Percentiles rank a stretch among this genome's conserved stretches.
phyloP scores from a whole-genome alignment of 2,113 vertebrate genomes.

The Oryzias melastigma region DNA sequence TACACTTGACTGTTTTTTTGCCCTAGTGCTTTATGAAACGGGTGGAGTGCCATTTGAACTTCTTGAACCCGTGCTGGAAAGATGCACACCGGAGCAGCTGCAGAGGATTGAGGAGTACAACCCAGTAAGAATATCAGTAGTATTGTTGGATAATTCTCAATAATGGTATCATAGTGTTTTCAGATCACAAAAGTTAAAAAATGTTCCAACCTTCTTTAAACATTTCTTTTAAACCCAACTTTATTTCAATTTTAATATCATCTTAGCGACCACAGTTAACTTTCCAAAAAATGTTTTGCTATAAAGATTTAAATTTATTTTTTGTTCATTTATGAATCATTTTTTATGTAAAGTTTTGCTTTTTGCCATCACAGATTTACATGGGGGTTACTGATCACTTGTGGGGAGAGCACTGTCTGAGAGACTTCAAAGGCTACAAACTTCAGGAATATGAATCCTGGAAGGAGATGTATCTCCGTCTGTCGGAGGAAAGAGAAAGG shows the following conservation, averaged over 20 bases:
- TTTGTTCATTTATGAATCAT: too few species aligned
- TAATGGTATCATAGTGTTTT: too few species aligned
- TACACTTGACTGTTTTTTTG: constrained; percentile 29
- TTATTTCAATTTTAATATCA: too few species aligned
- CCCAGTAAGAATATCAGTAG: constrained; percentile 75
- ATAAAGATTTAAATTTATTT: not conserved
- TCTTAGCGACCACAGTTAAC: too few species aligned
- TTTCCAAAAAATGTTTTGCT: too few species aligned
- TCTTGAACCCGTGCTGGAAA: constrained; percentile 86
- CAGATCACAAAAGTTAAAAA: too few species aligned
- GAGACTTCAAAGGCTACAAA: constrained; percentile 80
- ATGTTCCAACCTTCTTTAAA: too few species aligned
- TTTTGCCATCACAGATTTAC: constrained; percentile 68
- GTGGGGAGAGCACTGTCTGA: constrained; percentile 85
- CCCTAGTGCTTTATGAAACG: constrained; percentile 83
- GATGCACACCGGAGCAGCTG: constrained; percentile 86
- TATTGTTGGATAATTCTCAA: too few species aligned
- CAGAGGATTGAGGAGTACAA: constrained; percentile 86
- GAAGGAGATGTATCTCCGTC: constrained; percentile 85
- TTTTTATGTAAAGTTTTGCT: not conserved
- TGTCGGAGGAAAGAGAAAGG: constrained; percentile 82
- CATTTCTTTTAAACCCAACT: too few species aligned
- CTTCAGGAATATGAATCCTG: constrained; percentile 84
- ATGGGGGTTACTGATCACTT: constrained; percentile 79
- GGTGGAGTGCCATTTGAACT: constrained; percentile 90